Percentiles rank a stretch among this genome's conserved stretches.
phyloP scores from a whole-genome alignment of 2,113 vertebrate genomes.

The Lepus timidus region DNA sequence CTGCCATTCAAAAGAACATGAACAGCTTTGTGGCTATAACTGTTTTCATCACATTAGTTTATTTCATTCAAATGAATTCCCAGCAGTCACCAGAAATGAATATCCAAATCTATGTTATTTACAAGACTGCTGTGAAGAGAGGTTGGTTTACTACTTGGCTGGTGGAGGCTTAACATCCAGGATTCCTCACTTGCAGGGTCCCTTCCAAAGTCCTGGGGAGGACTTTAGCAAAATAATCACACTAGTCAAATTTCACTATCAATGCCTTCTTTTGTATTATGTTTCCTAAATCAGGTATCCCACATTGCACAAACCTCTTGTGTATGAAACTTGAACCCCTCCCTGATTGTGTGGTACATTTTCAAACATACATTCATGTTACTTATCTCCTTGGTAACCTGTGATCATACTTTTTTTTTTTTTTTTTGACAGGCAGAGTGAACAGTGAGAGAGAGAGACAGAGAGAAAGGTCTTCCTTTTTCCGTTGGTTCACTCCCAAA shows the following conservation, averaged over 20 bases:
- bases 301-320: background rate
- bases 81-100: accelerated
- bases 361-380: background rate
- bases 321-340: background rate
- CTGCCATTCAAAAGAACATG: background rate
- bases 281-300: background rate
- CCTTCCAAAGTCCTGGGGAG: background rate
- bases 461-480: too few relatives aligned
- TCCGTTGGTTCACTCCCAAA: too few relatives aligned
- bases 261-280: background rate
- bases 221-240: background rate
- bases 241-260: background rate
- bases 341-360: background rate
- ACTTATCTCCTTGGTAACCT: background rate
- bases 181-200: background rate
- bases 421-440: too few relatives aligned
- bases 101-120: background rate
- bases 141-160: background rate
- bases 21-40: background rate
- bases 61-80: background rate
- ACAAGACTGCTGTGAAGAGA: background rate
- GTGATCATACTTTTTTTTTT: too few relatives aligned
- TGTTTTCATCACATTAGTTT: background rate
- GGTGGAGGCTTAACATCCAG: background rate
- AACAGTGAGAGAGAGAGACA: too few relatives aligned